Evolutionary conservation across 1,140 invertebrate genomes (phyloP).

Genomic region (Drosophila cardini): DNA sequence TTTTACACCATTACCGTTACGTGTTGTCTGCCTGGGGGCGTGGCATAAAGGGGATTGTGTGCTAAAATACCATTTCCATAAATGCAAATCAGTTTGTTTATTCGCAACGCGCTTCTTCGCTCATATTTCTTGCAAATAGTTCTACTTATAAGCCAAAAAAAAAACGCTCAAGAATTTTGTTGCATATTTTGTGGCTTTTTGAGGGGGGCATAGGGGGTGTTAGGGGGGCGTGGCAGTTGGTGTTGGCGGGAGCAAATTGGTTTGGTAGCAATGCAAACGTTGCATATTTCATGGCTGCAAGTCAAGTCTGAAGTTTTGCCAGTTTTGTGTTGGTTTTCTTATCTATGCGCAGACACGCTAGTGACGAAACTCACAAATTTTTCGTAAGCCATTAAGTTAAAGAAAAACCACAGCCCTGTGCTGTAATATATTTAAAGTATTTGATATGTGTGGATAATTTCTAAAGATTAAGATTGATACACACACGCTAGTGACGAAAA

Average conservation of each 20-base stretch:
- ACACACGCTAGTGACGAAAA: no score
- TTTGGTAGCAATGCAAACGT: conserved; percentile 15
- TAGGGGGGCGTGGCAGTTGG: background rate
- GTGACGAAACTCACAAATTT: background rate
- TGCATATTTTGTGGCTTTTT: conserved; percentile 40
- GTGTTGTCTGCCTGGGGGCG: conserved; percentile 40
- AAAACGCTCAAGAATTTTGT: conserved; percentile 41
- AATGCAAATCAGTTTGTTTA: conserved; percentile 83
- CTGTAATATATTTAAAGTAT: no score
- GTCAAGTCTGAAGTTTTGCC: conserved; percentile 16
- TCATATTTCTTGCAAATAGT: conserved; percentile 73
- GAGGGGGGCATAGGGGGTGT: background rate
- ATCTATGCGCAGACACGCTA: conserved; percentile 20
- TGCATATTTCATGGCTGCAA: conserved; percentile 24
- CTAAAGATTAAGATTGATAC: no score
- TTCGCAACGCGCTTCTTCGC: conserved; percentile 47
- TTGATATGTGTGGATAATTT: no score
- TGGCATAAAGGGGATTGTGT: conserved; percentile 28
- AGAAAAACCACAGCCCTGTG: no score
- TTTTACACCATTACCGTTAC: conserved; percentile 68
- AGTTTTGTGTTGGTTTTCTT: conserved; percentile 13
- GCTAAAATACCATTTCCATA: conserved; percentile 77
- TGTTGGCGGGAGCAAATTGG: conserved; percentile 24
- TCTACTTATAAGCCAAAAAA: conserved; percentile 61
- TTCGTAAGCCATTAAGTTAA: background rate